Evolutionary conservation across 2,113 vertebrate genomes (phyloP).

Genomic region (Microcebus tavaratra): DNA sequence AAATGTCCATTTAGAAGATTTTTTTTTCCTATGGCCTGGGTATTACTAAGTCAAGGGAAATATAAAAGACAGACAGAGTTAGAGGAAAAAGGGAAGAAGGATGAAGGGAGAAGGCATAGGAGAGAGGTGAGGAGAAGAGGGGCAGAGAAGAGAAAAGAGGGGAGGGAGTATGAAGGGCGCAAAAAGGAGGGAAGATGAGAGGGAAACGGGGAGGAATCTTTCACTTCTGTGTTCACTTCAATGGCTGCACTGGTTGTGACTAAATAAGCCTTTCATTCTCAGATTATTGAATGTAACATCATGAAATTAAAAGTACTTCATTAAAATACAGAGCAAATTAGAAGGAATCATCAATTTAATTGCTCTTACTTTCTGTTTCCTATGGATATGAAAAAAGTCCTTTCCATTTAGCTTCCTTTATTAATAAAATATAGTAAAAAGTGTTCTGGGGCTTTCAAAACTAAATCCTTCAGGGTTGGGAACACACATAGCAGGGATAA

Average conservation of each 20-base stretch:
- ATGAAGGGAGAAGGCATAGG: not conserved
- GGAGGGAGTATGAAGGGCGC: rapidly evolving
- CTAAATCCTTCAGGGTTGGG: conserved; percentile 37
- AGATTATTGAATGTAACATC: not conserved
- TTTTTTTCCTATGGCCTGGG: not conserved
- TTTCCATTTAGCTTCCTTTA: conserved; percentile 16
- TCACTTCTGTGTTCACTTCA: not conserved
- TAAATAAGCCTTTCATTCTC: not conserved
- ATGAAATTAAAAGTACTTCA: conserved; percentile 28
- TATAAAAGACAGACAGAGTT: not conserved
- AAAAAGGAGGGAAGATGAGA: not conserved
- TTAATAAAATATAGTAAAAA: conserved; percentile 7
- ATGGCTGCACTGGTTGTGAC: not conserved
- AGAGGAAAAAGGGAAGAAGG: not conserved
- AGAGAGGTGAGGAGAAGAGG: rapidly evolving
- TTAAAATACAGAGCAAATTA: conserved; percentile 51
- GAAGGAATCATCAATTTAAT: conserved; percentile 39
- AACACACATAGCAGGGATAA: conserved; percentile 37
- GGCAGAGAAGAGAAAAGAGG: too few species aligned
- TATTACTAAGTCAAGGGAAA: not conserved
- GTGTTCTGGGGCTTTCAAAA: not conserved
- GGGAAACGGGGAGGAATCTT: not conserved
- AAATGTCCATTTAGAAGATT: not conserved
- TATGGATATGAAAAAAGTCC: not conserved
- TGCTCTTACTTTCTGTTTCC: conserved; percentile 23